Percentiles rank a stretch among this genome's conserved stretches.
These are phyloP conservation scores for Napeogenes inachia DNA, from an alignment of 2,888 invertebrate genomes.

Conservation along the genomic window DNA sequence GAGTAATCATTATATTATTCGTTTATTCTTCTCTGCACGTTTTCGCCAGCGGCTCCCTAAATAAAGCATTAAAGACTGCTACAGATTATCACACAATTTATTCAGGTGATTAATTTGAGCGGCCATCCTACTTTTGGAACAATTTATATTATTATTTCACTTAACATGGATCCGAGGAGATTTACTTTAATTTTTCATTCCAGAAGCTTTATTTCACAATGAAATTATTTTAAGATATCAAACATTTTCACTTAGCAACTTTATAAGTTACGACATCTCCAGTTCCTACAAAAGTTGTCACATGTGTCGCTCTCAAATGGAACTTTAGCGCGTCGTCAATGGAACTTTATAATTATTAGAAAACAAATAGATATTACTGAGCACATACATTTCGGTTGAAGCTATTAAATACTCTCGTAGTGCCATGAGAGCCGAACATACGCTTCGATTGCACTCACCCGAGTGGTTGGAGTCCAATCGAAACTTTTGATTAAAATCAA, in stretches of 20 bases:
- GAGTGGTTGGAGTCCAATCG: conserved; percentile 66
- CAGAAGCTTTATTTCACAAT: conserved; percentile 43
- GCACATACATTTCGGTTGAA: conserved; percentile 60
- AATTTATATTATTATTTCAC: conserved; percentile 76
- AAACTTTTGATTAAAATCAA: conserved; percentile 78
- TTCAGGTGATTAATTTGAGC: conserved; percentile 77
- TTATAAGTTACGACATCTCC: conserved; percentile 8
- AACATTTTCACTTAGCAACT: conserved; percentile 9
- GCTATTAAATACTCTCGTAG: conserved; percentile 58
- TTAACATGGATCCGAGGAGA: conserved; percentile 61
- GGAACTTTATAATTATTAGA: conserved; percentile 63
- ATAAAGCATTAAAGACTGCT: conserved; percentile 72
- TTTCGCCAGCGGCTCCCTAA: conserved; percentile 52
- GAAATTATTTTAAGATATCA: conserved; percentile 21
- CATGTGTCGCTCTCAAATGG: not conserved
- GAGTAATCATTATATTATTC: conserved; percentile 74
- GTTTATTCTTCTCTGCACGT: conserved; percentile 58
- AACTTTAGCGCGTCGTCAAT: conserved; percentile 6
- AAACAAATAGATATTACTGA: conserved; percentile 65
- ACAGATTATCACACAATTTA: conserved; percentile 76
- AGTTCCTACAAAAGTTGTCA: not conserved
- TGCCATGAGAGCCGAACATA: conserved; percentile 42
- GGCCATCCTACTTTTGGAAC: conserved; percentile 67
- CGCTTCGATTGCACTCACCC: conserved; percentile 56
- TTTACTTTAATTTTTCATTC: conserved; percentile 65